These are phyloP conservation scores for Halcyon smyrnensis DNA, from an alignment of 2,797 vertebrate species.

Conservation along the genomic window DNA sequence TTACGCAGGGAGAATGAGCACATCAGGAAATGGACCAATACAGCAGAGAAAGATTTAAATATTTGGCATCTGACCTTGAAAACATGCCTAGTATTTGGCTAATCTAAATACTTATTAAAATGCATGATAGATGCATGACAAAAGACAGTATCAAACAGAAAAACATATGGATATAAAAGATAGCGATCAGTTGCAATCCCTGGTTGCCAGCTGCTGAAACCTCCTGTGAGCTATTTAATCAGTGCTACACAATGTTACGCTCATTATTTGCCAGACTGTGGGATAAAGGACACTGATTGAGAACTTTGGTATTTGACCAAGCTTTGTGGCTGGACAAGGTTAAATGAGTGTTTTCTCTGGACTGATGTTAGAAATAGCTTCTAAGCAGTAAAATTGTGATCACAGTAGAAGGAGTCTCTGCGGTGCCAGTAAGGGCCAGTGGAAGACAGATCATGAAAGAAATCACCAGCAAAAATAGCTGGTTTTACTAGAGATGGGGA, in stretches of 20 bases:
- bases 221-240: constrained; percentile 4
- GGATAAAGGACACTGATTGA: neutral
- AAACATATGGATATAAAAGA: neutral
- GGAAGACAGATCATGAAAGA: neutral
- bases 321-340: neutral
- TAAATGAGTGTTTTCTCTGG: neutral
- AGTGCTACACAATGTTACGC: neutral
- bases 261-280: neutral
- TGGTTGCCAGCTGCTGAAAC: neutral
- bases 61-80: neutral
- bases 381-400: neutral
- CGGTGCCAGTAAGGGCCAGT: neutral
- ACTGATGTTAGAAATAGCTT: neutral
- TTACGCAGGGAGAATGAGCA: neutral
- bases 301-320: neutral
- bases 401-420: neutral
- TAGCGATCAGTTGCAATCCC: neutral
- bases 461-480: neutral
- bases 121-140: neutral
- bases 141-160: neutral
- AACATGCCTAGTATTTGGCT: neutral
- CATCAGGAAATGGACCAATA: neutral
- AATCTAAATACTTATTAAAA: neutral
- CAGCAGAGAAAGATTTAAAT: neutral
- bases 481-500: neutral